Evolutionary conservation across 2,888 invertebrate genomes (phyloP), one percentile per base, ranked within the genome.

Genomic region (Nomada fucata): DNA sequence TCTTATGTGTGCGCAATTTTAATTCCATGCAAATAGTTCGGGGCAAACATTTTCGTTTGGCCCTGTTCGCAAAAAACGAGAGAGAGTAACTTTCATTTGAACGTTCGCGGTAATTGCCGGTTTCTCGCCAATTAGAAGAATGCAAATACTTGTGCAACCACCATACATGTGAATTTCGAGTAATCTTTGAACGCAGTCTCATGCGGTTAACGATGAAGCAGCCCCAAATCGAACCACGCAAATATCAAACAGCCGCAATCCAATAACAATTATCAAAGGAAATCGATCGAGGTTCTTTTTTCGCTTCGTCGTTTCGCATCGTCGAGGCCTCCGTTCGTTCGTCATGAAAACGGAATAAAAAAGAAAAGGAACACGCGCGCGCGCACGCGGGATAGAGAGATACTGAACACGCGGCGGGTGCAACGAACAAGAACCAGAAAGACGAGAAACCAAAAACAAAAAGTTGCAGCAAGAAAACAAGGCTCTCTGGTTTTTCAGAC

Each of bases 161-260:
- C 13, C 47, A 9, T n/a, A 11, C 29, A 20, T 36, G 36, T 20
- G 61, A 63, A 23, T 55, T 36, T 10, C 47, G 44, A 11, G 29
- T 26, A 52, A 29, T 55, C 67, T 59, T 53, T 55, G 68, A 68
- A 55, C 57, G 72, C 76, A 55, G 42, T 59, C 63, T 59, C 83
- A 82, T 83, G 83, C 83, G 74, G 83, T 83, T 83, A 83, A 83
- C 78, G 71, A 68, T 77, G 70, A 83, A 74, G 78, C 77, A 74
- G 44, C 47, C 70, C 53, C 78, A 67, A 65, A 80, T 70, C 76
- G 82, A 72, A 44, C 52, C 77, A 72, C 29, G 76, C n/a, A 26
- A 69, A 60, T 59, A 44, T 61, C 67, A 50, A 77, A 71, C 65
- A 61, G 60, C 44, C 70, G 64, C 70, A 63, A 65, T 82, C 71